Percentiles rank a stretch among this genome's conserved stretches.
Conservation (phyloP, 1,140 invertebrate species). For the Octopus sinensis region DNA sequence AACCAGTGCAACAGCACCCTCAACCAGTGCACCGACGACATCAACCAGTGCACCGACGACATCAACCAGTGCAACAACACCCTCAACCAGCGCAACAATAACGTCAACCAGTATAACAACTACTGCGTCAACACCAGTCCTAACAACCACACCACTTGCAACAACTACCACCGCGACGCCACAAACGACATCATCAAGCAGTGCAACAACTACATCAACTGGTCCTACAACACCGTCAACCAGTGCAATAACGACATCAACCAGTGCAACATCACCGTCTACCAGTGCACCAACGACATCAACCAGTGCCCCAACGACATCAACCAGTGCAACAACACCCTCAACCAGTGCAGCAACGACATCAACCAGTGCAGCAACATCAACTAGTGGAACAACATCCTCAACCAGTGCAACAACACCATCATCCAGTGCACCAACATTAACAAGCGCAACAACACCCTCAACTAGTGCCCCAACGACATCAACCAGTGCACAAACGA, state of each 20-base stretch:
- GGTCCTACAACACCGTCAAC: background rate
- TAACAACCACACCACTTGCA: constrained; percentile 18
- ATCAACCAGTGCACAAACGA: too few relatives aligned
- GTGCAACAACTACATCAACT: background rate
- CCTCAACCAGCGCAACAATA: constrained; percentile 13
- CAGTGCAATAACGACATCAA: background rate
- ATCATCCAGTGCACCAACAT: background rate
- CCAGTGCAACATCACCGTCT: background rate
- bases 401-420: background rate
- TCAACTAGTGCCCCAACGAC: background rate
- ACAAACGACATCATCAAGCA: constrained; percentile 8
- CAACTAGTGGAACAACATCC: background rate
- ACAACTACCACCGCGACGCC: constrained; percentile 14
- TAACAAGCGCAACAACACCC: background rate
- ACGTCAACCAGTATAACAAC: constrained; percentile 11
- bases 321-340: background rate
- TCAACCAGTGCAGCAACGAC: background rate
- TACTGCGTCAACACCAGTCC: constrained; percentile 14
- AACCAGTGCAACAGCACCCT: background rate
- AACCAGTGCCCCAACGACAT: background rate
- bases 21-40: constrained; percentile 13
- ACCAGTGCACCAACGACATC: background rate
- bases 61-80: constrained; percentile 19
- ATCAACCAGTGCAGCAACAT: background rate
- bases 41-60: constrained; percentile 12